Evolutionary conservation across 2,888 invertebrate species (phyloP).

Genomic region (Meta bourneti): DNA sequence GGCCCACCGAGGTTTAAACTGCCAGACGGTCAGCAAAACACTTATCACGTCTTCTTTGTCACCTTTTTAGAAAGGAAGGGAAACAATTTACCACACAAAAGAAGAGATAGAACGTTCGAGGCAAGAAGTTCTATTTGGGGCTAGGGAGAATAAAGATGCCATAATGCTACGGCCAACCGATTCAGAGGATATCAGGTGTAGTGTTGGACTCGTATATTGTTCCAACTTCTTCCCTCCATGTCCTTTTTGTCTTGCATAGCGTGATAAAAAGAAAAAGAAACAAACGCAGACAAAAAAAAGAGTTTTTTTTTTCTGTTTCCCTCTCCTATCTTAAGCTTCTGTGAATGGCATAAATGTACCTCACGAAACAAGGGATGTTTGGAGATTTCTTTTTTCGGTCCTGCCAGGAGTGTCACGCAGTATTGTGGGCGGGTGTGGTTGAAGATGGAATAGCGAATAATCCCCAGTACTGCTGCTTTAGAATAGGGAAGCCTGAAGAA

Average conservation of each 20-base stretch:
- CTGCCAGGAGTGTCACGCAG: no score
- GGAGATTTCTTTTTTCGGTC: not conserved
- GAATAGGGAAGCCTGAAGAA: no score
- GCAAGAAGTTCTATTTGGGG: not conserved
- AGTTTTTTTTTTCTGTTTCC: not conserved
- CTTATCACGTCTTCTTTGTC: not conserved
- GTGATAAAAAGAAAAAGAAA: not conserved
- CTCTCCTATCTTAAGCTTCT: conserved; percentile 6
- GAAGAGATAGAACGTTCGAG: not conserved
- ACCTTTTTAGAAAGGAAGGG: not conserved
- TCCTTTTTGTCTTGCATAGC: not conserved
- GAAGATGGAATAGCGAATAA: no score
- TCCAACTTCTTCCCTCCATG: conserved; percentile 13
- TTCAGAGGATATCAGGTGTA: conserved; percentile 19
- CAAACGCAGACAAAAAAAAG: not conserved
- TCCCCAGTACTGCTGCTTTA: no score
- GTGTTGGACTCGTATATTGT: not conserved
- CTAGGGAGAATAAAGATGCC: conserved; percentile 4
- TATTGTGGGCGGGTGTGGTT: no score
- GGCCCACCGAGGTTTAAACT: no score
- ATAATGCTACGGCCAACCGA: not conserved
- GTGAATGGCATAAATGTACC: conserved; percentile 20
- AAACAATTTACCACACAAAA: conserved; percentile 17
- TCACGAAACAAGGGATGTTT: conserved; percentile 27
- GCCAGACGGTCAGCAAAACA: no score